These are phyloP conservation scores for Bombus vancouverensis DNA, from an alignment of 1,140 invertebrate species.

Conservation along the genomic window DNA sequence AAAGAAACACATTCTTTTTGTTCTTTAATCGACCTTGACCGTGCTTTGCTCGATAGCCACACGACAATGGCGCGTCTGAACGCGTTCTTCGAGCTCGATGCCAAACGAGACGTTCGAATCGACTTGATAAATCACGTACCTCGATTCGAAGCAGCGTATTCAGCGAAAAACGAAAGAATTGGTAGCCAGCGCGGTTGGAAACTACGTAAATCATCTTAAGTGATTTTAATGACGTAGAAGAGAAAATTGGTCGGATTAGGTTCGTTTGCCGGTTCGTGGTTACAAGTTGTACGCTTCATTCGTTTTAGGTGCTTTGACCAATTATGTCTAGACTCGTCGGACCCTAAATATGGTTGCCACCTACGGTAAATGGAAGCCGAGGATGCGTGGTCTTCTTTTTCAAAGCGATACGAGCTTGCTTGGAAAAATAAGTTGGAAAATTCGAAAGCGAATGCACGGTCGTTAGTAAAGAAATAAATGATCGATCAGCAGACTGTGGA, in stretches of 20 bases:
- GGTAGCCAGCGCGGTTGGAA: too few species aligned
- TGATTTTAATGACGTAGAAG: background rate
- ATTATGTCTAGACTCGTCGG: conserved; percentile 10
- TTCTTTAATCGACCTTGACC: conserved; percentile 54
- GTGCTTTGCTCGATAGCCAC: conserved; percentile 34
- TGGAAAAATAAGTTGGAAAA: background rate
- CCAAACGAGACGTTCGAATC: background rate
- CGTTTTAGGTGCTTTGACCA: conserved; percentile 15
- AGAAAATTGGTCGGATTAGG: conserved; percentile 5
- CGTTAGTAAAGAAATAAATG: too few species aligned
- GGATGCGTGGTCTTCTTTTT: background rate
- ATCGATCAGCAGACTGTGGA: too few species aligned
- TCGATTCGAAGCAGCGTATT: background rate
- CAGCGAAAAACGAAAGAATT: conserved; percentile 7
- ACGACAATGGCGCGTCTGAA: conserved; percentile 35
- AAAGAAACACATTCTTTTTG: conserved; percentile 32
- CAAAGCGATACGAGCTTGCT: background rate
- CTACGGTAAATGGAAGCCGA: background rate
- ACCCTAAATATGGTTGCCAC: conserved; percentile 4
- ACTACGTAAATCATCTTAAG: background rate
- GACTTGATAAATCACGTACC: conserved; percentile 38
- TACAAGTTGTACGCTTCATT: background rate
- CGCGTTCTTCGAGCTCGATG: conserved; percentile 16
- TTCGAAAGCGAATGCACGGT: background rate
- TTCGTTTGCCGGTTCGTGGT: background rate